Percentiles rank a stretch among this genome's conserved stretches.
phyloP scores from a whole-genome alignment of 2,113 vertebrate genomes.

The Tetrao urogallus region DNA sequence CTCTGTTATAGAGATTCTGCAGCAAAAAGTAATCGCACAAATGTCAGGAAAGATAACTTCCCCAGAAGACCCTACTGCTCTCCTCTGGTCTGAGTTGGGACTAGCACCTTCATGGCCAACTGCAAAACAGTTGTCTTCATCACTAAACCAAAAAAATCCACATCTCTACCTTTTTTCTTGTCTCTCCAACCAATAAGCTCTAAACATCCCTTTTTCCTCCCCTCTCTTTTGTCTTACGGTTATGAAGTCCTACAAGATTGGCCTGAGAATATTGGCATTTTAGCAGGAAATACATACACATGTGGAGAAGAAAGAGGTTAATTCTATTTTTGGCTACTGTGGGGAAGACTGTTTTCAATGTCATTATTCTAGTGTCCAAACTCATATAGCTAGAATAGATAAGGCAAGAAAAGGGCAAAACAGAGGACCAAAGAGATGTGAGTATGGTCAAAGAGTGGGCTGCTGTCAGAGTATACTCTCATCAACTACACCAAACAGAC shows the following conservation, averaged over 20 bases:
- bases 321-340: background rate
- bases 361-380: background rate
- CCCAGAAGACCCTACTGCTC: background rate
- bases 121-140: background rate
- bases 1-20: background rate
- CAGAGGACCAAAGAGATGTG: background rate
- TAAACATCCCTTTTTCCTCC: fast-evolving
- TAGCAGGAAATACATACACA: conserved; percentile 2
- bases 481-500: background rate
- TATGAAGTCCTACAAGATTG: background rate
- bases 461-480: background rate
- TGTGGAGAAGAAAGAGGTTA: background rate
- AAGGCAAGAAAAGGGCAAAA: background rate
- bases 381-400: background rate
- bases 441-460: background rate
- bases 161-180: background rate
- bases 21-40: background rate
- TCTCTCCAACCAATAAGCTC: background rate
- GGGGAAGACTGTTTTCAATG: background rate
- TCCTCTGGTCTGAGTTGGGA: background rate
- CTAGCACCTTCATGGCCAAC: background rate
- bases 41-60: background rate
- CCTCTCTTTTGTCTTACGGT: background rate
- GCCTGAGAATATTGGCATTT: conserved; percentile 41
- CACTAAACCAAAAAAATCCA: background rate